Conservation (phyloP, 2,888 invertebrate genomes). For the Harpalus rufipes region DNA sequence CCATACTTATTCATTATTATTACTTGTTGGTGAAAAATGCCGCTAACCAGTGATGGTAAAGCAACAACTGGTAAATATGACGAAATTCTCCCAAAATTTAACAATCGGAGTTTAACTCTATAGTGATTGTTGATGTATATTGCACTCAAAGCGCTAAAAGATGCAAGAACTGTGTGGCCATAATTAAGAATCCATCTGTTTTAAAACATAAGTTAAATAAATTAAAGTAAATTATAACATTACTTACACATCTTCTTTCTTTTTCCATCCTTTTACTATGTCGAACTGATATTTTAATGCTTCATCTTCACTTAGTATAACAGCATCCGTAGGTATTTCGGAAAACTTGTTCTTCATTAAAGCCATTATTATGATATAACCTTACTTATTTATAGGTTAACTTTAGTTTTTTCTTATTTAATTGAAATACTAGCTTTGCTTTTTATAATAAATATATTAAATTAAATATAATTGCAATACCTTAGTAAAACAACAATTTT, state of each 20-base stretch:
- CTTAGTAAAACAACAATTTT: too few relatives aligned
- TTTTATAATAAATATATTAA: not conserved
- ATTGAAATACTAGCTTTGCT: not conserved
- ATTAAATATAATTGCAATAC: too few relatives aligned
- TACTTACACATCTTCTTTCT: constrained; percentile 81
- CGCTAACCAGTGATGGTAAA: constrained; percentile 80
- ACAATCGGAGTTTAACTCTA: constrained; percentile 81
- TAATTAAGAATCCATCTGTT: constrained; percentile 79
- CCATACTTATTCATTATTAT: constrained; percentile 11
- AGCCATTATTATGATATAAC: constrained; percentile 78
- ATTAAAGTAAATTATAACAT: constrained; percentile 58
- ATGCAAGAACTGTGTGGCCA: constrained; percentile 79
- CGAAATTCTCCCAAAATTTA: constrained; percentile 80
- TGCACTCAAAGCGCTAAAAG: constrained; percentile 79
- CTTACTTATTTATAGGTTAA: constrained; percentile 44
- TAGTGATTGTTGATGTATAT: constrained; percentile 82
- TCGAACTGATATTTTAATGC: constrained; percentile 82
- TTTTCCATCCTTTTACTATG: constrained; percentile 81
- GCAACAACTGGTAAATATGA: constrained; percentile 82
- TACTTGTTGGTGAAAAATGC: constrained; percentile 76
- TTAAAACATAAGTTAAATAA: not conserved
- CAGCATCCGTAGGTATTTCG: constrained; percentile 82
- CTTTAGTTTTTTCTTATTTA: not conserved
- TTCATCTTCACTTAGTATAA: constrained; percentile 79
- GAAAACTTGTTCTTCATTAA: constrained; percentile 76